phyloP scores from a whole-genome alignment of 2,113 vertebrate genomes.

The Actenoides lindsayi region DNA sequence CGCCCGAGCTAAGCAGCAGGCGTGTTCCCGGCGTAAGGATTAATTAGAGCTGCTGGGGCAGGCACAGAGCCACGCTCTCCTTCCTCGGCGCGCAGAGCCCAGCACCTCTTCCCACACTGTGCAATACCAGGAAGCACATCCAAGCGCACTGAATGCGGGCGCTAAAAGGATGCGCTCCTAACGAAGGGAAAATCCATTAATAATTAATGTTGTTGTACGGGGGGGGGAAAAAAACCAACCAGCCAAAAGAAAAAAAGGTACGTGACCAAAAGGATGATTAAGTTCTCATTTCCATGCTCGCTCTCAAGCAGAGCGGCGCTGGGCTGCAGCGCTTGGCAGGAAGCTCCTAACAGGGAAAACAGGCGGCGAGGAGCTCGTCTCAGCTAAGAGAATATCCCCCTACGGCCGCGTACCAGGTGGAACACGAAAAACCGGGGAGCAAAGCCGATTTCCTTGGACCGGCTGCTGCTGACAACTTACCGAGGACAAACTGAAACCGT shows the following conservation, averaged over 20 bases:
- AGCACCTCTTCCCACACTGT: not conserved
- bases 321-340: not conserved
- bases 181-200: not conserved
- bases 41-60: rapidly evolving
- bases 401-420: not conserved
- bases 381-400: not conserved
- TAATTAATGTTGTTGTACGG: not conserved
- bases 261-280: not conserved
- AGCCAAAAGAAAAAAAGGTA: too few relatives aligned
- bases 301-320: not conserved
- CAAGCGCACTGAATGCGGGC: rapidly evolving
- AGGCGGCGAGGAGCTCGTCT: not conserved
- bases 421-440: not conserved
- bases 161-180: not conserved
- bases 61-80: not conserved
- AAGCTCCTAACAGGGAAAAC: not conserved
- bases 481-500: rapidly evolving
- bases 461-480: not conserved
- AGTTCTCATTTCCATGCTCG: not conserved
- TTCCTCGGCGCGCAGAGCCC: not conserved
- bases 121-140: not conserved
- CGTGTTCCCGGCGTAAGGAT: too few relatives aligned
- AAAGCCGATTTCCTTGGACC: not conserved
- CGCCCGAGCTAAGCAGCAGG: not conserved
- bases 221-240: not conserved